A percentile compares a stretch with the other conserved stretches of the same genome.
phyloP scores from a whole-genome alignment of 2,888 invertebrate species.

The Nezara viridula region DNA sequence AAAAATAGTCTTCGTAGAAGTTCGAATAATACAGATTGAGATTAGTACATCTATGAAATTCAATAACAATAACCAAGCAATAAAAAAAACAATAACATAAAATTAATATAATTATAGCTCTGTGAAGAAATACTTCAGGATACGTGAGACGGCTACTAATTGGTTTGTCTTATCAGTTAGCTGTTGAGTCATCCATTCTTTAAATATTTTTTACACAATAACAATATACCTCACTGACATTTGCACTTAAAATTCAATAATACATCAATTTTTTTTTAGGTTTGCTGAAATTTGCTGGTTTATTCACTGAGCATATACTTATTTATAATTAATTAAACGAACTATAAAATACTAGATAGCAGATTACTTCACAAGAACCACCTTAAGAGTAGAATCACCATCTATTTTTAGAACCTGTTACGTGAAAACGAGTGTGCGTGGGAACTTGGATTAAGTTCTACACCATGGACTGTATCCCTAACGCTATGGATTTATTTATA shows the following conservation, averaged over 20 bases:
- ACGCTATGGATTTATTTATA: background rate
- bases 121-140: too few relatives aligned
- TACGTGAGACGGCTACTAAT: too few relatives aligned
- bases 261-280: too few relatives aligned
- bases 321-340: background rate
- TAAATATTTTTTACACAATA: background rate
- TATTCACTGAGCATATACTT: background rate
- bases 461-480: background rate
- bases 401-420: background rate
- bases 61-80: too few relatives aligned
- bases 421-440: background rate
- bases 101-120: too few relatives aligned
- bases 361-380: background rate
- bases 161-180: background rate
- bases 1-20: too few relatives aligned
- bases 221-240: background rate
- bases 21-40: too few relatives aligned
- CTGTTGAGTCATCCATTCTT: background rate
- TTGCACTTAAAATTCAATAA: too few relatives aligned
- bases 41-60: too few relatives aligned
- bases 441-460: background rate
- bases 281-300: too few relatives aligned
- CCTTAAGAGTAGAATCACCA: background rate
- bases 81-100: too few relatives aligned
- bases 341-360: background rate